Base-by-base conservation (phyloP, 1,140 invertebrate species). In the Atta colombica region DNA sequence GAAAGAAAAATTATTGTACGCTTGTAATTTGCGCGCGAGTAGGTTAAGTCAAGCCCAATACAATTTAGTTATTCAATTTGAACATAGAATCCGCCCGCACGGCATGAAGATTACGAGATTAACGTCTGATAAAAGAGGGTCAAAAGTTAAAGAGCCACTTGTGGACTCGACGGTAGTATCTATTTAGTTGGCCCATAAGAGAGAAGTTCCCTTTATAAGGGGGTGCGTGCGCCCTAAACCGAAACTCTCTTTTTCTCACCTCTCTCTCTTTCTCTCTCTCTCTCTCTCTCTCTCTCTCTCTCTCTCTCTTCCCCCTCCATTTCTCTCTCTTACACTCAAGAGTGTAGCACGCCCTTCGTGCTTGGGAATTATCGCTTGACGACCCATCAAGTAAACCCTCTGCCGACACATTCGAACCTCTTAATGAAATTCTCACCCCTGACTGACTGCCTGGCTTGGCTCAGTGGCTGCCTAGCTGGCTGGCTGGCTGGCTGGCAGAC, bases 361-460 rank as follows among this genome's bases (percentile, higher is more conserved):
- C 93, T 94, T 93, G 94, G 94, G 94, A 95, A 95, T 95, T 95
- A 95, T 95, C 95, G 94, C 94, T 95, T 95, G 95, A 95, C 95
- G 95, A 95, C 93, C 94, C 94, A 95, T 95, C 95, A 95, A 95
- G 92, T 94, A 95, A 95, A 95, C 94, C 94, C 94, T 95, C 94
- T 92, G 93, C 91, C 93, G 93, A 95, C 93, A 95, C 95, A 95
- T 95, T 96, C 95, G 94, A 95, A 95, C 94, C 95, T 95, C 95
- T 95, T 96, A 96, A 95, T 96, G 95, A 95, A 96, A 96, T 96
- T 95, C 95, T 95, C 95, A 95, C 95, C 95, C 95, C 94, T 94
- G 93, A 94, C 94, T 94, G 94, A 94, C 93, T 95, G 92, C 91
- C 93, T 94, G 92, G 91, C 91, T 92, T 93, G 92, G 91, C 93